These are phyloP conservation scores for Artibeus jamaicensis DNA, from an alignment of 2,797 vertebrate genomes.

Conservation along the genomic window DNA sequence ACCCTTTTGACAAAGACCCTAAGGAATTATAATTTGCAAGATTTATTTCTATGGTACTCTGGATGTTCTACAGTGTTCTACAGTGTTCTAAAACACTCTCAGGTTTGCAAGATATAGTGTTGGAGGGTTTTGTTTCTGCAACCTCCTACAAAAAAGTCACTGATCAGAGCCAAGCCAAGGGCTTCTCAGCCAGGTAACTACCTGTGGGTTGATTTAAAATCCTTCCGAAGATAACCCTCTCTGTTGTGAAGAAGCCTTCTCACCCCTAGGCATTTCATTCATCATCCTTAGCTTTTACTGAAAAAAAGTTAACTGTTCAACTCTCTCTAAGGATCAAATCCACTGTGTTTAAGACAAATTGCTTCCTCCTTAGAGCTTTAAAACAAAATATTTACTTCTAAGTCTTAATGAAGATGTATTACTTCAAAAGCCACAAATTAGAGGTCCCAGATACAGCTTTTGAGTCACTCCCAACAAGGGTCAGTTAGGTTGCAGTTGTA, in stretches of 20 bases:
- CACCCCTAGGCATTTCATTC: conserved; percentile 46
- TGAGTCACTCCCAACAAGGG: conserved; percentile 43
- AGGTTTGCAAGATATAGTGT: background rate
- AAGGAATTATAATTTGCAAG: background rate
- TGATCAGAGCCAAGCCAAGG: background rate
- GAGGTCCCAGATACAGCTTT: conserved; percentile 11
- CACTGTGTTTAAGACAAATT: conserved; percentile 63
- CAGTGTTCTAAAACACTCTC: too few species aligned
- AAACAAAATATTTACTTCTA: conserved; percentile 63
- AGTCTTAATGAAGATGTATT: conserved; percentile 70
- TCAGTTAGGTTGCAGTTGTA: background rate
- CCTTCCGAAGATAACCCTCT: conserved; percentile 33
- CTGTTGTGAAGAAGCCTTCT: conserved; percentile 21
- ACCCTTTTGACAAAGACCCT: background rate
- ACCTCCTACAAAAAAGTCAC: background rate
- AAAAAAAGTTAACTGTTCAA: conserved; percentile 30
- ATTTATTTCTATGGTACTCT: background rate
- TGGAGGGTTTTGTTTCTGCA: background rate
- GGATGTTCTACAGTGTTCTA: too few species aligned
- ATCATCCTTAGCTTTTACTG: conserved; percentile 59
- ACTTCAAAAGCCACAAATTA: conserved; percentile 43
- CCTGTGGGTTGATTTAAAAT: conserved; percentile 41
- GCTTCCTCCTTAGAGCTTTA: conserved; percentile 59
- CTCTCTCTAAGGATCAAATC: conserved; percentile 65
- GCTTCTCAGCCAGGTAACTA: background rate